Conservation (phyloP, 1,140 invertebrate genomes). For the Drosophila ficusphila region DNA sequence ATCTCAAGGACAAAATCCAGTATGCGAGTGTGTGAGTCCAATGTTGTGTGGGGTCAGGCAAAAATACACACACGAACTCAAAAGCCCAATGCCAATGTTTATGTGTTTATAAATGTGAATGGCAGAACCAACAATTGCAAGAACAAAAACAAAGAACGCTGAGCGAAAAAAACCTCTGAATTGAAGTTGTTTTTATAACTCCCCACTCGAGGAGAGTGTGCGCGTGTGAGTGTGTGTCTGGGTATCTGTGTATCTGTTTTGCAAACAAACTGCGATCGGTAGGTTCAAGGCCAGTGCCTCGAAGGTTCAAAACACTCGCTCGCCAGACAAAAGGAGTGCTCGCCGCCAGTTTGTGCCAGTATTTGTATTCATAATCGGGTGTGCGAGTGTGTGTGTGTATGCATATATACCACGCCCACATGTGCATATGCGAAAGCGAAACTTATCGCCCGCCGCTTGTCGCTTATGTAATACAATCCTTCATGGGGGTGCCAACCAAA, state of each 20-base stretch:
- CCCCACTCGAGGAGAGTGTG: conserved; percentile 34
- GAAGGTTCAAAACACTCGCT: conserved; percentile 70
- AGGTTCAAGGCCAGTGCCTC: conserved; percentile 77
- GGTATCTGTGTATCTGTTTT: conserved; percentile 54
- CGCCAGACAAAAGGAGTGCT: conserved; percentile 51
- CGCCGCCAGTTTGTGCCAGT: conserved; percentile 7
- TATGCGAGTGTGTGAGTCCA: conserved; percentile 14
- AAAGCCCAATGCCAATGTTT: conserved; percentile 1
- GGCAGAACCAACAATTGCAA: conserved; percentile 45
- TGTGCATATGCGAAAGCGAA: conserved; percentile 44
- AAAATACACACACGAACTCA: conserved; percentile 40
- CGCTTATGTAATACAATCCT: conserved; percentile 73
- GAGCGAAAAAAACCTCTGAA: conserved; percentile 31
- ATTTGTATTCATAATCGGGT: conserved; percentile 30
- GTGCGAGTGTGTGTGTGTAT: conserved; percentile 12
- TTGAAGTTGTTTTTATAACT: conserved; percentile 55
- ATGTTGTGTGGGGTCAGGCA: conserved; percentile 80
- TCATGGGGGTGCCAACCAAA: conserved; percentile 39
- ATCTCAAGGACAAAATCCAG: conserved; percentile 63
- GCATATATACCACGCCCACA: conserved; percentile 48
- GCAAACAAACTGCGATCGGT: conserved; percentile 63
- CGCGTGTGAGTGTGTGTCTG: conserved; percentile 14
- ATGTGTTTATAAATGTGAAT: conserved; percentile 28
- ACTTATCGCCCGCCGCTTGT: conserved; percentile 54
- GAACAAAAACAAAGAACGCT: conserved; percentile 37